Conservation (phyloP, 2,797 vertebrate genomes). For the Coendou prehensilis region DNA sequence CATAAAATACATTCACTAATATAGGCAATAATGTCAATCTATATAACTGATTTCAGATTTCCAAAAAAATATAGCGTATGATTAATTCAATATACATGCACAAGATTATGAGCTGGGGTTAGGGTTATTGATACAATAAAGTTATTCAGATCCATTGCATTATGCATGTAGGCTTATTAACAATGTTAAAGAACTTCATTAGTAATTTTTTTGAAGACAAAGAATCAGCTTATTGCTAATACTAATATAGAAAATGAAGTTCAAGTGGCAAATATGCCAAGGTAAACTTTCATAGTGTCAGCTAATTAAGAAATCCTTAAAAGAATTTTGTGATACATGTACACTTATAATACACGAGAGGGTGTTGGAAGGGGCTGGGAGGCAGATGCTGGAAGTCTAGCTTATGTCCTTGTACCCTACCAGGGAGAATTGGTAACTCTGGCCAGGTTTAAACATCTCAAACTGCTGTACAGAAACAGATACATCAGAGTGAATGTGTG, state of each 20-base stretch:
- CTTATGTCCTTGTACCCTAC: no score
- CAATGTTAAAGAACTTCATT: not conserved
- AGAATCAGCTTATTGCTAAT: not conserved
- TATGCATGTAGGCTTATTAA: not conserved
- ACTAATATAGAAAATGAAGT: constrained; percentile 9
- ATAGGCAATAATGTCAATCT: not conserved
- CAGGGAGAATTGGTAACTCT: not conserved
- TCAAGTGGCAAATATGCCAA: constrained; percentile 19
- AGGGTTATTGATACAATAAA: not conserved
- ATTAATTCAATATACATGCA: not conserved
- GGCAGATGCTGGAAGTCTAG: not conserved
- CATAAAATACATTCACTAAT: constrained; percentile 59
- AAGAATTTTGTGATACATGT: not conserved
- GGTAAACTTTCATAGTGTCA: not conserved
- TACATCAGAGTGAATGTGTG: not conserved
- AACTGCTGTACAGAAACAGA: not conserved
- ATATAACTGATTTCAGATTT: not conserved
- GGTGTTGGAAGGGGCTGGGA: accelerated
- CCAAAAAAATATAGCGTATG: not conserved
- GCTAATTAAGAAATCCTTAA: not conserved
- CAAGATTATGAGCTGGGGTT: not conserved
- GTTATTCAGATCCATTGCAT: not conserved
- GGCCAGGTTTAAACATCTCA: not conserved
- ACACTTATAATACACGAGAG: not conserved
- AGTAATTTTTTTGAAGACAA: constrained; percentile 35